phyloP scores from a whole-genome alignment of 1,140 invertebrate genomes.

The Drosophila kohkoa region DNA sequence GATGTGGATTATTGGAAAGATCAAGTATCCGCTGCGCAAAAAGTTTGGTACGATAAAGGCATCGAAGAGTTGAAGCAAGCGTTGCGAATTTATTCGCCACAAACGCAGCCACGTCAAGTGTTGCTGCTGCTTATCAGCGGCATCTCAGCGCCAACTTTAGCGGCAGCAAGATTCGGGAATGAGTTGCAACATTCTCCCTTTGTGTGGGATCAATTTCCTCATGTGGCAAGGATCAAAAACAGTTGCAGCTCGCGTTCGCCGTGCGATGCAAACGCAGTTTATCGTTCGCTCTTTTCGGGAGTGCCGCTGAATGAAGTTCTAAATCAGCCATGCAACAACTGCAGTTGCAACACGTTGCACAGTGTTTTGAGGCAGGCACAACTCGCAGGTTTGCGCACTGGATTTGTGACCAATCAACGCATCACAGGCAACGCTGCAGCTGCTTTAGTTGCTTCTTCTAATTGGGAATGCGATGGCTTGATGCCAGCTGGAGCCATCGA shows the following conservation, averaged over 20 bases:
- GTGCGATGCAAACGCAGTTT: conserved; percentile 44
- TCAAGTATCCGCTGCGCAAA: conserved; percentile 48
- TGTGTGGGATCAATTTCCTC: conserved; percentile 62
- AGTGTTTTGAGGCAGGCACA: conserved; percentile 70
- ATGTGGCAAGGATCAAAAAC: conserved; percentile 54
- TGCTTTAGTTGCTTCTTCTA: conserved; percentile 47
- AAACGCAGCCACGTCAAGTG: conserved; percentile 30
- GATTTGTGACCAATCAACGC: conserved; percentile 69
- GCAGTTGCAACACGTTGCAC: conserved; percentile 6
- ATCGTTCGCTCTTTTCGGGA: conserved; percentile 55
- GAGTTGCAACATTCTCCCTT: conserved; percentile 11
- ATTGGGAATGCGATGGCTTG: conserved; percentile 65
- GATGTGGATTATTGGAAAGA: conserved; percentile 77
- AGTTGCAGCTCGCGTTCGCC: conserved; percentile 54
- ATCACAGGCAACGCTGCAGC: conserved; percentile 54
- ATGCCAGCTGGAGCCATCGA: conserved; percentile 36
- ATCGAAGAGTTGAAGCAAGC: conserved; percentile 64
- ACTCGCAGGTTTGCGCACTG: conserved; percentile 58
- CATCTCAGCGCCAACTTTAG: conserved; percentile 50
- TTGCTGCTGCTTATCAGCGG: conserved; percentile 59
- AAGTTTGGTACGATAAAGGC: conserved; percentile 69
- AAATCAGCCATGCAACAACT: background rate
- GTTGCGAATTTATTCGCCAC: conserved; percentile 13
- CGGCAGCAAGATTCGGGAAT: conserved; percentile 35
- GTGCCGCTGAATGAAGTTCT: conserved; percentile 21